Conservation (phyloP, 2,113 vertebrate species). For the Lathamus discolor region DNA sequence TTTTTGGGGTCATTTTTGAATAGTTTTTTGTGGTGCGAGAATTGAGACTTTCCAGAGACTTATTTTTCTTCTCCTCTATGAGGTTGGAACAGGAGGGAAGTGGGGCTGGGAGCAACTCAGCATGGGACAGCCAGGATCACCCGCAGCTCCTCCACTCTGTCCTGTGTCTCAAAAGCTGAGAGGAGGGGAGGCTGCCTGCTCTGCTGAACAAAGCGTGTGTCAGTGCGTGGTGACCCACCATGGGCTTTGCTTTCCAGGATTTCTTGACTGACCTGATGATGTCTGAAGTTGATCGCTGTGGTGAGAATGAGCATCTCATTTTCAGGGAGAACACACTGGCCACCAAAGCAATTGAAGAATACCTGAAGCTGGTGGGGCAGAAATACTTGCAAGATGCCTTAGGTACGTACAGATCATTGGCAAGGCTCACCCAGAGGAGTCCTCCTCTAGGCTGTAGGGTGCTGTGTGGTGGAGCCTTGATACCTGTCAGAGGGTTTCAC, state of each 20-base stretch:
- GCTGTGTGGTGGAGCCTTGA: neutral
- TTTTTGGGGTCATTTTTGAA: neutral
- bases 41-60: neutral
- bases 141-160: neutral
- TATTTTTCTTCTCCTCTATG: neutral
- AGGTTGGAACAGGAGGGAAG: neutral
- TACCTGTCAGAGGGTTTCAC: neutral
- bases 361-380: conserved; percentile 98
- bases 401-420: conserved; percentile 76
- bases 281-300: conserved; percentile 98
- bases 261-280: conserved; percentile 99
- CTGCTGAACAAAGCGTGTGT: neutral
- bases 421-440: fast-evolving
- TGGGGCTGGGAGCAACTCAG: neutral
- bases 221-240: neutral
- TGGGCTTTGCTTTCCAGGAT: conserved; percentile 80
- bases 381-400: conserved; percentile 98
- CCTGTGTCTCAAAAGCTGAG: neutral
- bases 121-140: neutral
- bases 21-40: neutral
- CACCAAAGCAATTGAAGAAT: conserved; percentile 98
- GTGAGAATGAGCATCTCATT: conserved; percentile 98
- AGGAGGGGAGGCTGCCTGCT: neutral
- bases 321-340: conserved; percentile 98
- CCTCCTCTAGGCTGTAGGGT: neutral